Percentiles rank a stretch among this genome's conserved stretches.
Conservation (phyloP, 2,113 vertebrate genomes). For the Brienomyrus longianalis region DNA sequence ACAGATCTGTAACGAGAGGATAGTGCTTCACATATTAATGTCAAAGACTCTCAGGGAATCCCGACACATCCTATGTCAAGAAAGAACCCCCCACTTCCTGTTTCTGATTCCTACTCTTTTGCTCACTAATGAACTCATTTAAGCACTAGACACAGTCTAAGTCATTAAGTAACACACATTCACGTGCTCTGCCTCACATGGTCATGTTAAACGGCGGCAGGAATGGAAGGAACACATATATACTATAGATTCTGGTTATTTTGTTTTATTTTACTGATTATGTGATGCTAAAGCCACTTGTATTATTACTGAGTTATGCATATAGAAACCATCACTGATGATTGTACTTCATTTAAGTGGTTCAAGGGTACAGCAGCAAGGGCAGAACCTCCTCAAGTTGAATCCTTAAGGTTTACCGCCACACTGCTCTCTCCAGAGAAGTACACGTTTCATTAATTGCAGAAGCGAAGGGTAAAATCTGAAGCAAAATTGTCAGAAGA, state of each 20-base stretch:
- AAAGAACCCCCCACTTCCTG: not conserved
- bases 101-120: not conserved
- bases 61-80: not conserved
- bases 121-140: not conserved
- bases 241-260: not conserved
- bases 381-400: not conserved
- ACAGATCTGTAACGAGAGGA: constrained; percentile 67
- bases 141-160: not conserved
- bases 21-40: not conserved
- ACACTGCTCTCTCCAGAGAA: not conserved
- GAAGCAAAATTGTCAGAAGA: not conserved
- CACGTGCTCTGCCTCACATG: not conserved
- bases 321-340: not conserved
- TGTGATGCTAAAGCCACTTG: not conserved
- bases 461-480: not conserved
- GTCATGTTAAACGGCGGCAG: not conserved
- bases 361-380: not conserved
- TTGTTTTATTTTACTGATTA: not conserved
- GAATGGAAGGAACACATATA: not conserved
- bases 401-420: not conserved
- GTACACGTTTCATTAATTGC: not conserved
- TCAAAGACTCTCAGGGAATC: not conserved
- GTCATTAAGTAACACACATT: not conserved
- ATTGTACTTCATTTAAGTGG: not conserved
- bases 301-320: not conserved